A percentile compares a stretch with the other conserved stretches of the same genome.
Evolutionary conservation across 2,797 vertebrate species (phyloP).

Genomic region (Tenualosa ilisha): DNA sequence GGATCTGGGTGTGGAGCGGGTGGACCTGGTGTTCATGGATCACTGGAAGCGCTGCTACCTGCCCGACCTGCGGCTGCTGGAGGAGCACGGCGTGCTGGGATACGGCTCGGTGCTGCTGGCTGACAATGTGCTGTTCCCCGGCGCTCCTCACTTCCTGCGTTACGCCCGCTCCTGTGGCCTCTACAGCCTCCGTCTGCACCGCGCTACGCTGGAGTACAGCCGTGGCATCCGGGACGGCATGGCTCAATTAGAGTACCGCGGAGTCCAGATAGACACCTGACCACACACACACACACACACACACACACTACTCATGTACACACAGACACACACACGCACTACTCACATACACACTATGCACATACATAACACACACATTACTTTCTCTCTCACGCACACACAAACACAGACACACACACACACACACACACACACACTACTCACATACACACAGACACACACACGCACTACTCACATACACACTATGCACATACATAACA

Average conservation of each 20-base stretch:
- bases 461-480: no score
- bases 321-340: no score
- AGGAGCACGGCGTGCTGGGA: slow-evolving; percentile 81
- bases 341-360: no score
- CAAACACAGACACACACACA: no score
- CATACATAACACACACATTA: no score
- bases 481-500: no score
- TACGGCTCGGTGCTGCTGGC: slow-evolving; percentile 84
- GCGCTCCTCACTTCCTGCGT: slow-evolving; percentile 87
- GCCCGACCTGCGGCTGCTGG: slow-evolving; percentile 85
- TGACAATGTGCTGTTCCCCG: slow-evolving; percentile 90
- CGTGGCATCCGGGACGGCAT: slow-evolving; percentile 86
- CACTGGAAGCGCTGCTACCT: slow-evolving; percentile 90
- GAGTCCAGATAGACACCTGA: slow-evolving; percentile 54
- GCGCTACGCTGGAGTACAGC: slow-evolving; percentile 87
- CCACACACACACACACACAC: no score
- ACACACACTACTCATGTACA: no score
- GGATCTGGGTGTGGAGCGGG: slow-evolving; percentile 72
- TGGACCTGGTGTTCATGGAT: slow-evolving; percentile 91
- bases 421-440: background rate
- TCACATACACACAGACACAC: no score
- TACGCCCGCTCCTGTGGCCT: slow-evolving; percentile 80
- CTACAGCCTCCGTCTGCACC: slow-evolving; percentile 85
- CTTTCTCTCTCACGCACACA: no score
- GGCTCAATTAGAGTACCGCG: slow-evolving; percentile 85